Conservation (phyloP, 1,140 invertebrate genomes). For the Drosophila micromelanica region DNA sequence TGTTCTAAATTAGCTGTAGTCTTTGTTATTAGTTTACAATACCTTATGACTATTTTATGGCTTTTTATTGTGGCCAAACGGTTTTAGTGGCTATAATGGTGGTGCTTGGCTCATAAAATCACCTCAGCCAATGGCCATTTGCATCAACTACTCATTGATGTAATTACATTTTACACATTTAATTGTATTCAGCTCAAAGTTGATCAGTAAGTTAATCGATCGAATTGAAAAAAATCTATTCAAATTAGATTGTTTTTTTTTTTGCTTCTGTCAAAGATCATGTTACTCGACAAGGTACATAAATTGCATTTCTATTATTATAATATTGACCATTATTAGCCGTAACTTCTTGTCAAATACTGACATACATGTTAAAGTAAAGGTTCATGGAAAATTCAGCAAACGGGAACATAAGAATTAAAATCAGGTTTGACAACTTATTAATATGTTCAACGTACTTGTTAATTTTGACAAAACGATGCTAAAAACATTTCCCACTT, state of each 20-base stretch:
- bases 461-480: neutral
- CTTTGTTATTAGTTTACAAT: constrained; percentile 2
- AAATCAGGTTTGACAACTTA: no score
- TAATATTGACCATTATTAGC: no score
- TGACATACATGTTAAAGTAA: neutral
- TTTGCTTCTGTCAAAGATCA: neutral
- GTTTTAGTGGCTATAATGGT: constrained; percentile 24
- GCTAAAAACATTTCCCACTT: neutral
- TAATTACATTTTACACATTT: neutral
- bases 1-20: constrained; percentile 25
- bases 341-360: no score
- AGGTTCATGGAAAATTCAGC: neutral
- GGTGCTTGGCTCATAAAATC: constrained; percentile 10
- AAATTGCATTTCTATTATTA: neutral
- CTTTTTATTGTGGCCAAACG: constrained; percentile 21
- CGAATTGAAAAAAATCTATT: neutral
- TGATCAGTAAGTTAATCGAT: neutral
- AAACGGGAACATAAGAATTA: no score
- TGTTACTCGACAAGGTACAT: neutral
- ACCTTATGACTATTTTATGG: constrained; percentile 22
- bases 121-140: neutral
- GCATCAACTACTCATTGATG: neutral
- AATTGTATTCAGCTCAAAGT: neutral
- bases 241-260: neutral
- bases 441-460: neutral